Evolutionary conservation across 2,797 vertebrate species (phyloP), one percentile per base, ranked within the genome.

Genomic region (Schizopygopsis pylzovi): DNA sequence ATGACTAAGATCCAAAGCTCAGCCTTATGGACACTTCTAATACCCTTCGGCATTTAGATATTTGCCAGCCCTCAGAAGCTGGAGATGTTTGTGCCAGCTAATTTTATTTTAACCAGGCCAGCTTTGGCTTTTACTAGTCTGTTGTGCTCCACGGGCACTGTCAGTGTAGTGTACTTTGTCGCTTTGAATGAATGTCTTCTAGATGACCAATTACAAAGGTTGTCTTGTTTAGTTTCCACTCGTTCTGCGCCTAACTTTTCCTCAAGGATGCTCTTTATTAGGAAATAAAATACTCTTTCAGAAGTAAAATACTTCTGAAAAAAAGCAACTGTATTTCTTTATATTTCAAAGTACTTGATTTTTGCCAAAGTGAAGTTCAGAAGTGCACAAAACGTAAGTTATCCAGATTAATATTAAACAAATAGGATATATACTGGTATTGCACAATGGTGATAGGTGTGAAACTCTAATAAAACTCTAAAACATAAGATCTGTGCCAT

Each of bases 121-220:
- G 63, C 65, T 43, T 65, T 84, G 11, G 49, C 79, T 54, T 84
- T 54, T 65, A 28, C 13, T 28, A 63, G 18, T 10, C 49, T 68
- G n/a, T 12, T 0, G 11, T 52, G 45, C 43, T 63, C 47, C 82
- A 84, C 56, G 33, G 73, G 61, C 47, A 43, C 72, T 68, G 15
- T 77, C 59, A 68, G 22, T 68, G 59, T 54, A 83, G 82, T 67
- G 28, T 47, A 28, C 61, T 67, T 49, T 68, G 63, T 79, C 13
- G 13, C 59, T 52, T 13, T 77, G 45, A 79, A 79, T 79, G 49
- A 79, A 49, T 41, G 82, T 70, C 72, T 76, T 67, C 22, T 83
- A 41, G 41, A 68, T 56, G 25, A 59, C n/a, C 83, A 45, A 71
- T 70, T 16, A 85, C 83, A 85, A 85, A 56, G 65, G 25, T 79